Evolutionary conservation across 2,888 invertebrate genomes (phyloP), one percentile per base, ranked within the genome.

Genomic region (Nysson spinosus): DNA sequence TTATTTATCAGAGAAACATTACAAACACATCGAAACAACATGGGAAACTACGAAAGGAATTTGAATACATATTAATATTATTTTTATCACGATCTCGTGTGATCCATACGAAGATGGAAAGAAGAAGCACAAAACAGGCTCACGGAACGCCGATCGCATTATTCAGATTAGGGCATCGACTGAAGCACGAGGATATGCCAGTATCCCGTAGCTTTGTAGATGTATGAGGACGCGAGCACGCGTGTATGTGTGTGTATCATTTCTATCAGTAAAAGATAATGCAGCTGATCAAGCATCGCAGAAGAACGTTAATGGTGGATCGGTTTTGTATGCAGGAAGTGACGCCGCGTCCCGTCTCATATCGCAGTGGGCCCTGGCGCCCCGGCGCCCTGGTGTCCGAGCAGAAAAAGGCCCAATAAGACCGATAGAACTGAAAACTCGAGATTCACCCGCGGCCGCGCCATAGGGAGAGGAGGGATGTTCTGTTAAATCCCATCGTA

Each of bases 271-370:
- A 66, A 58, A 64, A 72, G 64, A 66, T 75, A 75, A 78, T 69
- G 52, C 72, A 64, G 71, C 55, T 63, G 72, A 61, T 63, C 69
- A 57, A 69, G 62, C 63, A 71, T 63, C 61, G 54, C 62, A 68
- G 64, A 71, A 77, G 69, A 81, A 81, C 79, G 76, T 79, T 79
- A 80, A 79, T 79, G 77, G 69, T 66, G 63, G 69, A 75, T 72
- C 72, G 68, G 66, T 80, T 78, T 79, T 74, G 72, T 79, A 79
- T 79, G 79, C 79, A 82, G 82, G 82, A 81, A 81, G 82, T 79
- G 77, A 66, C 60, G 75, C 75, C 70, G 71, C 70, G 73, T 69
- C 69, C 68, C 69, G 69, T 63, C 78, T 72, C 69, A 46, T 64
- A 57, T 75, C 69, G 77, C 71, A 69, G 75, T 70, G 73, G 71